Evolutionary conservation across 64 coral and sea anemone genomes (phyloP), one percentile per base, ranked within the genome.

Genomic region (Hydrozoanthus tunicans): DNA sequence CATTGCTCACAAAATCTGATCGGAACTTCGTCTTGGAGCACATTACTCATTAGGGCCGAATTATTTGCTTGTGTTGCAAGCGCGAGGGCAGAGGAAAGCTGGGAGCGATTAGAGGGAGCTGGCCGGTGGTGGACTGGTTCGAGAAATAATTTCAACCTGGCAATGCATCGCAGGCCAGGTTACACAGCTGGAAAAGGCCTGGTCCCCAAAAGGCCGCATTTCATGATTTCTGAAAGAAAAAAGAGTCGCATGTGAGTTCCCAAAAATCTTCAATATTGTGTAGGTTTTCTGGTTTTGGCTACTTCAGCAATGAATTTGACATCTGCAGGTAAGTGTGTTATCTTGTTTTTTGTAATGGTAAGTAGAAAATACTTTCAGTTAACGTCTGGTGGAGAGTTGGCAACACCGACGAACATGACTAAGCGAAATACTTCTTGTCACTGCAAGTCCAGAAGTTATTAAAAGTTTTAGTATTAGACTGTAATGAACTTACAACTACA

Each of bases 261-360:
- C 32, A 65, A 12, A 81, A 80, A 80, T 73, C 55, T 80, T 52
- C 9, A 17, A 56, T 17, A 62, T 81, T 58, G 17, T 9, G 70
- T 58, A 10, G 20, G 7, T 11, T 56, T 73, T 63, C 14, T 14
- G 65, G 51, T 81, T 89, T 90, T 80, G 11, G 54, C 10, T 79
- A 62, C 73, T 78, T 64, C 27, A 79, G 73, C 88, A 63, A 96
- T 93, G 92, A 93, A 91, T 81, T 70, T 96, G 26, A 96, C 95
- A 74, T 96, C 95, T 82, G 92, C 95, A 96, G 95, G 95, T 96
- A 64, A 82, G 89, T 74, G 2, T 7, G 0, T 9, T 12, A 12
- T 9, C 10, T 65, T 77, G 54, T 82, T 82, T 27, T 17, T 17
- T 51, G n/a, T 6, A 32, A 15, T 25, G 15, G 72, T 6, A 9